phyloP scores from a whole-genome alignment of 2,113 vertebrate genomes.

The Mirounga angustirostris region DNA sequence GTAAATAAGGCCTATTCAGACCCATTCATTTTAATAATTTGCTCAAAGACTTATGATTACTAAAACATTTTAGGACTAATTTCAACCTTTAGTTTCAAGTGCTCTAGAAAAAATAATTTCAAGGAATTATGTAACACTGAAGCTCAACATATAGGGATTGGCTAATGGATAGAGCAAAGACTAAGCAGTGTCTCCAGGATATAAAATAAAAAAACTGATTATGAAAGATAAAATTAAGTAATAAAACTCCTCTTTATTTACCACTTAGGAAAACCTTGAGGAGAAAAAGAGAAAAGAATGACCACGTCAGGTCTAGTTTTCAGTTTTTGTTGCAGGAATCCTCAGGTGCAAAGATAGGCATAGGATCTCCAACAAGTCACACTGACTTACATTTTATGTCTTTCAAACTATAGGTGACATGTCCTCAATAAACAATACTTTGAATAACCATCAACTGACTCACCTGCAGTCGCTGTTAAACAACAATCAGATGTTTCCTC shows the following conservation, averaged over 20 bases:
- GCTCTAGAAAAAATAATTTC: conserved; percentile 32
- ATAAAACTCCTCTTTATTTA: conserved; percentile 52
- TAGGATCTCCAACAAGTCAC: conserved; percentile 5
- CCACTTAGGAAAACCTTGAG: conserved; percentile 45
- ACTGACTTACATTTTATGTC: conserved; percentile 77
- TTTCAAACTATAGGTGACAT: conserved; percentile 92
- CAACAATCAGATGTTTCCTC: conserved; percentile 93
- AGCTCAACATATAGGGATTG: conserved; percentile 27
- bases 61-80: conserved; percentile 54
- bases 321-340: conserved; percentile 78
- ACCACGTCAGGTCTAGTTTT: conserved; percentile 60
- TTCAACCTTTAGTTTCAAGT: conserved; percentile 51
- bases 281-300: conserved; percentile 22
- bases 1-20: neutral
- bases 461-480: conserved; percentile 92
- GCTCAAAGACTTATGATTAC: neutral
- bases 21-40: conserved; percentile 32
- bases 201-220: conserved; percentile 46
- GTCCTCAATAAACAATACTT: conserved; percentile 92
- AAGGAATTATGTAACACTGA: conserved; percentile 17
- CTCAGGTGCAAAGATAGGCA: conserved; percentile 68
- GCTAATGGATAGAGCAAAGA: neutral
- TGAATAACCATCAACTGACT: conserved; percentile 93
- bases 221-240: conserved; percentile 55
- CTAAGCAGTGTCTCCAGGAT: conserved; percentile 18